Conservation (phyloP, 2,888 invertebrate species). For the Heliconius charithonia region DNA sequence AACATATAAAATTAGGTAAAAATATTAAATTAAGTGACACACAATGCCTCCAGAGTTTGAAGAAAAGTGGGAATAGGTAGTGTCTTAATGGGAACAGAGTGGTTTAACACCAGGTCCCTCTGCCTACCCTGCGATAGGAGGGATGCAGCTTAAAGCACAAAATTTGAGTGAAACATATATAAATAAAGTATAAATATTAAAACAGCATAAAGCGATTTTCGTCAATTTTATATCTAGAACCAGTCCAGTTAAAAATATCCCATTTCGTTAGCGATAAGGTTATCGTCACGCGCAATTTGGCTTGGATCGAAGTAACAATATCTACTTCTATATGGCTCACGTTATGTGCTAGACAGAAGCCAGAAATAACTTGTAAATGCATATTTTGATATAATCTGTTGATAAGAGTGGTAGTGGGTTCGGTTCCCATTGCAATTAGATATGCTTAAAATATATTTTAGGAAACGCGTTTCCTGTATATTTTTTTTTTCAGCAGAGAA, state of each 20-base stretch:
- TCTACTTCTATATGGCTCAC: background rate
- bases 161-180: background rate
- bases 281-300: conserved; percentile 68
- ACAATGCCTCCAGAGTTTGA: too few relatives aligned
- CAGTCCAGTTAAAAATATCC: conserved; percentile 24
- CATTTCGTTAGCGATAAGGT: conserved; percentile 46
- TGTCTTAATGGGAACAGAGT: too few relatives aligned
- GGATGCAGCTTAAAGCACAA: too few relatives aligned
- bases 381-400: background rate
- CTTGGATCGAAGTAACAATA: conserved; percentile 33
- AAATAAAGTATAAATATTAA: background rate
- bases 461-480: too few relatives aligned
- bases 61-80: too few relatives aligned
- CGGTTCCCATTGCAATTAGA: background rate
- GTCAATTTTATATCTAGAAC: conserved; percentile 9
- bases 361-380: background rate
- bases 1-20: background rate
- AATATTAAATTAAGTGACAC: too few relatives aligned
- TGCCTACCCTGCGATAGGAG: too few relatives aligned
- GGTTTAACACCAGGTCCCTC: too few relatives aligned
- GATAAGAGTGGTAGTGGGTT: background rate
- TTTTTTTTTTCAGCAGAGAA: too few relatives aligned
- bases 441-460: too few relatives aligned
- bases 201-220: background rate
- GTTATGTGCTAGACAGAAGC: background rate